These are phyloP conservation scores for Lycaon pictus DNA, from an alignment of 2,113 vertebrate species.

Conservation along the genomic window DNA sequence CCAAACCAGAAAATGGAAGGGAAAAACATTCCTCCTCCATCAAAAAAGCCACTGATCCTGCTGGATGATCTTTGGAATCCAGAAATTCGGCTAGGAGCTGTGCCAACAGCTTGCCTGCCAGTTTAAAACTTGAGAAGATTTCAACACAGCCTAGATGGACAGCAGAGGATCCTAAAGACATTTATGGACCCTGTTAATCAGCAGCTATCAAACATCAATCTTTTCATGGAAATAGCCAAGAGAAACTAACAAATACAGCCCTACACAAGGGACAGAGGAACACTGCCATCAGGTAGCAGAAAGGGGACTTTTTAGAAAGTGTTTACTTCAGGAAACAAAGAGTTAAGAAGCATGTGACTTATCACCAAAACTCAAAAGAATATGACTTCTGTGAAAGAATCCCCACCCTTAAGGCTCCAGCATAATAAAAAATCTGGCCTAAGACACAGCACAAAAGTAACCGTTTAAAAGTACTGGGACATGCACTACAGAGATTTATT, in stretches of 20 bases:
- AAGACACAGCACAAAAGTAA: neutral
- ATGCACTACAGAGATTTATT: neutral
- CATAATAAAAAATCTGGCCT: neutral
- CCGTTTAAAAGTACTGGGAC: neutral
- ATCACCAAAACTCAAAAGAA: neutral
- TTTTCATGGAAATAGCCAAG: neutral
- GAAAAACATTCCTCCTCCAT: neutral
- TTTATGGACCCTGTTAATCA: too few species aligned
- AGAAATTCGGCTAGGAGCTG: neutral
- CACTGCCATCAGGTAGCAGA: neutral
- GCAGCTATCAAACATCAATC: rapidly evolving
- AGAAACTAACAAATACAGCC: neutral
- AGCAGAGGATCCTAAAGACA: too few species aligned
- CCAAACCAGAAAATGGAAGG: neutral
- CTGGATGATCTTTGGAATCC: neutral
- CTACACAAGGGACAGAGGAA: too few species aligned
- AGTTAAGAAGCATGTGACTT: neutral
- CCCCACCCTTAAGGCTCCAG: neutral
- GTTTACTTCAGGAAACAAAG: neutral
- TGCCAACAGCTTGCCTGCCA: neutral
- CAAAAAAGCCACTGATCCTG: neutral
- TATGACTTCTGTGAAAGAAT: neutral
- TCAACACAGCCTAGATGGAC: neutral
- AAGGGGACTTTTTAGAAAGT: neutral
- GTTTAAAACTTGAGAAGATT: neutral